Percentiles rank a stretch among this genome's conserved stretches.
phyloP scores from a whole-genome alignment of 2,888 invertebrate genomes.

The Chironomus tentans region DNA sequence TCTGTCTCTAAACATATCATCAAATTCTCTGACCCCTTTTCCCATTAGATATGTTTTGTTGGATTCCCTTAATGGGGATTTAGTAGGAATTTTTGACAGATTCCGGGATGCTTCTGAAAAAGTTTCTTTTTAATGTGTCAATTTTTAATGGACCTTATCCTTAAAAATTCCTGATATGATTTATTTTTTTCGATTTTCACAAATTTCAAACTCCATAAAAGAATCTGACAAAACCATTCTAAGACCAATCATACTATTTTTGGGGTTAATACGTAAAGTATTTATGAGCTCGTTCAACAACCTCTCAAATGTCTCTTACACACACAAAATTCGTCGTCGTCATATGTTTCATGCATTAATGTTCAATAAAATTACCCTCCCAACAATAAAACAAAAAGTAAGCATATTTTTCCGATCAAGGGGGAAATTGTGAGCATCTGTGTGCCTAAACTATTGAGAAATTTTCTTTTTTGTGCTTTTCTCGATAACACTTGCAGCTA shows the following conservation, averaged over 20 bases:
- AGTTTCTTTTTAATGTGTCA: too few species aligned
- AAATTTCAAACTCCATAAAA: too few species aligned
- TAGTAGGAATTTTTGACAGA: too few species aligned
- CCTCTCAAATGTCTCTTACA: constrained; percentile 12
- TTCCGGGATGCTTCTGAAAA: too few species aligned
- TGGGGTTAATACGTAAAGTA: not conserved
- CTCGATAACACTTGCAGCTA: not conserved
- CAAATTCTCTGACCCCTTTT: not conserved
- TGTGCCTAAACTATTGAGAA: not conserved
- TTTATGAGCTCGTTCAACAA: not conserved
- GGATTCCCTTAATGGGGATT: too few species aligned
- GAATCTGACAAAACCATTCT: too few species aligned
- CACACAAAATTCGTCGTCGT: constrained; percentile 15
- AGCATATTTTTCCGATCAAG: not conserved
- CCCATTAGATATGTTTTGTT: too few species aligned
- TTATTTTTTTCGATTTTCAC: too few species aligned
- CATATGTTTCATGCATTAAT: constrained; percentile 19
- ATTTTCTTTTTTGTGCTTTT: not conserved
- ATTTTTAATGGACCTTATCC: too few species aligned
- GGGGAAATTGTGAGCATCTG: not conserved
- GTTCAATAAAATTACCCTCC: constrained; percentile 15
- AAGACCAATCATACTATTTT: not conserved
- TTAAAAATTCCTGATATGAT: too few species aligned
- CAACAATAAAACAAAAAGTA: not conserved
- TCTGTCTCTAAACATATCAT: not conserved